phyloP scores from a whole-genome alignment of 2,113 vertebrate genomes.

The Tenebrosternarchus preto region DNA sequence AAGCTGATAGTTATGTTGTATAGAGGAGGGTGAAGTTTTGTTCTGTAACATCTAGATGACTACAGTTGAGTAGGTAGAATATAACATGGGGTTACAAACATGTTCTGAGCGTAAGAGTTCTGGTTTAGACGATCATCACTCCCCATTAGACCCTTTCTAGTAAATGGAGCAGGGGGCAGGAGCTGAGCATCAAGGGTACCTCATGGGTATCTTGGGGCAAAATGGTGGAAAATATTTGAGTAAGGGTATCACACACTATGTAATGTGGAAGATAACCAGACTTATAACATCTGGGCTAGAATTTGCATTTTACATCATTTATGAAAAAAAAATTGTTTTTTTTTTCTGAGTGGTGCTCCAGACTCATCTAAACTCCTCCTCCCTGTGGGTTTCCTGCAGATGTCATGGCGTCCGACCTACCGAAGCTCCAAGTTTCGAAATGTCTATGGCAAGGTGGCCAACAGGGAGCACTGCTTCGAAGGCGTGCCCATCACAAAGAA shows the following conservation, averaged over 20 bases:
- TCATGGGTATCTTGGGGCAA: too few relatives aligned
- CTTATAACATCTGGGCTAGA: too few relatives aligned
- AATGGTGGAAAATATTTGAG: too few relatives aligned
- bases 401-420: conserved; percentile 99
- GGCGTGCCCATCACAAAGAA: conserved; percentile 97
- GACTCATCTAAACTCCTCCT: conserved; percentile 13
- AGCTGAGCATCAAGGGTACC: too few relatives aligned
- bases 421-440: conserved; percentile 99
- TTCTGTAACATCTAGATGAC: background rate
- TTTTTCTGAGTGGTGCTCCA: background rate
- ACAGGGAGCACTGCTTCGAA: conserved; percentile 94
- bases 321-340: too few relatives aligned
- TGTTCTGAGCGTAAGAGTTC: too few relatives aligned
- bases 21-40: background rate
- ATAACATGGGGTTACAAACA: background rate
- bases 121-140: too few relatives aligned
- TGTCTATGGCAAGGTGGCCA: conserved; percentile 93
- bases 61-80: background rate
- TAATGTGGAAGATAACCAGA: too few relatives aligned
- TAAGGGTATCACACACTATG: too few relatives aligned
- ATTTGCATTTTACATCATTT: too few relatives aligned
- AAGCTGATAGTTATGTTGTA: background rate
- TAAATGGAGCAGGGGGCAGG: too few relatives aligned
- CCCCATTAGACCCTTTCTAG: too few relatives aligned
- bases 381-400: conserved; percentile 72